Conservation (phyloP, 30 jellyfish, hydroid and myxozoan genomes). For the Clytia hemisphaerica region DNA sequence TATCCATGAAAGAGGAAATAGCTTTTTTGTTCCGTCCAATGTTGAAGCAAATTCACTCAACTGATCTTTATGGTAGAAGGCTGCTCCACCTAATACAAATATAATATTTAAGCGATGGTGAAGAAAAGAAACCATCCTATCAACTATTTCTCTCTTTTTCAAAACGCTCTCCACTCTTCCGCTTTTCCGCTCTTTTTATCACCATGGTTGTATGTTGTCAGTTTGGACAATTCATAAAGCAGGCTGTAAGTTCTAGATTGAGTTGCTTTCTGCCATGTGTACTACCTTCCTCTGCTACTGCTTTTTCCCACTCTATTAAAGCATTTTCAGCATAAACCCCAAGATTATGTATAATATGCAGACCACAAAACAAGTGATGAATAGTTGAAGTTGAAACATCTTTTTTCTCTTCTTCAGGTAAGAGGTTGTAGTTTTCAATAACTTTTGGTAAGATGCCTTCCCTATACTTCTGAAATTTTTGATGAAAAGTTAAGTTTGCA, state of each 20-base stretch:
- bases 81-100: constrained; percentile 24
- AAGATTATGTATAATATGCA: constrained; percentile 28
- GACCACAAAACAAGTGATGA: constrained; percentile 27
- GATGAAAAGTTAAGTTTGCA: too few relatives aligned
- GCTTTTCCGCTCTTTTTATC: constrained; percentile 27
- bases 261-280: constrained; percentile 28
- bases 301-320: constrained; percentile 13
- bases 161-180: constrained; percentile 22
- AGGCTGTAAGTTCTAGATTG: constrained; percentile 18
- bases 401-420: too few relatives aligned
- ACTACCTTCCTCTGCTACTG: not conserved
- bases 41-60: not conserved
- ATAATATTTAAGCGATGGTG: constrained; percentile 21
- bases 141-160: not conserved
- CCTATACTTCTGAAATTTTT: too few relatives aligned
- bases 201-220: constrained; percentile 4
- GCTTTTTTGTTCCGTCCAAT: constrained; percentile 2
- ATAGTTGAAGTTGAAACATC: too few relatives aligned
- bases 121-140: not conserved
- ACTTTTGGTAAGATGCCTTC: too few relatives aligned
- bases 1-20: constrained; percentile 3
- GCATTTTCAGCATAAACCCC: constrained; percentile 34
- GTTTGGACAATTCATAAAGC: constrained; percentile 17
- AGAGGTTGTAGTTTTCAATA: too few relatives aligned
- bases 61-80: not conserved